phyloP scores from a whole-genome alignment of 2,113 vertebrate species.

The Plestiodon gilberti region DNA sequence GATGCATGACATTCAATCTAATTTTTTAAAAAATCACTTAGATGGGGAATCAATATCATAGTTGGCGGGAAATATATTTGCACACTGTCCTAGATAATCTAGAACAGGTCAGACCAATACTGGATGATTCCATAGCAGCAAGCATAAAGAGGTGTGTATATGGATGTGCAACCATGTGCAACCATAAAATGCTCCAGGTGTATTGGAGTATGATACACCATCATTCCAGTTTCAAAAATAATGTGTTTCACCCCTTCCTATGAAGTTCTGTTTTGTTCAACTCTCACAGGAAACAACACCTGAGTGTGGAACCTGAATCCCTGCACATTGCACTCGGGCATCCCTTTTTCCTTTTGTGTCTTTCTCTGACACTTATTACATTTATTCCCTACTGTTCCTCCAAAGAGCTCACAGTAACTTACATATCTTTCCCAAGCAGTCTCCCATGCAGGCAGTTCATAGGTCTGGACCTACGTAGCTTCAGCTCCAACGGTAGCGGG shows the following conservation, averaged over 20 bases:
- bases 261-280: neutral
- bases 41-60: constrained; percentile 37
- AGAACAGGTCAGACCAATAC: constrained; percentile 11
- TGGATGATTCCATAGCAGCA: constrained; percentile 39
- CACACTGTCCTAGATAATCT: constrained; percentile 27
- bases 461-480: neutral
- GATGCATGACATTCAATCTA: constrained; percentile 49
- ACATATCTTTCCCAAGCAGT: neutral
- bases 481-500: neutral
- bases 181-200: fast-evolving
- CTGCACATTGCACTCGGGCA: neutral
- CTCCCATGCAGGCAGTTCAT: neutral
- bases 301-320: neutral
- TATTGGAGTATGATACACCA: neutral
- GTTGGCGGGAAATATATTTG: constrained; percentile 28
- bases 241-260: fast-evolving
- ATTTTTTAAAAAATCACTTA: constrained; percentile 45
- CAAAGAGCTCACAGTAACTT: neutral
- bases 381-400: neutral
- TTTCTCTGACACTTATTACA: neutral
- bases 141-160: constrained; percentile 12
- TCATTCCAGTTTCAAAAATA: fast-evolving
- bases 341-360: neutral
- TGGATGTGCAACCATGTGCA: neutral
- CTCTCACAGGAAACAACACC: neutral